Evolutionary conservation across 2,113 vertebrate genomes (phyloP).

Genomic region (Oryzias melastigma): DNA sequence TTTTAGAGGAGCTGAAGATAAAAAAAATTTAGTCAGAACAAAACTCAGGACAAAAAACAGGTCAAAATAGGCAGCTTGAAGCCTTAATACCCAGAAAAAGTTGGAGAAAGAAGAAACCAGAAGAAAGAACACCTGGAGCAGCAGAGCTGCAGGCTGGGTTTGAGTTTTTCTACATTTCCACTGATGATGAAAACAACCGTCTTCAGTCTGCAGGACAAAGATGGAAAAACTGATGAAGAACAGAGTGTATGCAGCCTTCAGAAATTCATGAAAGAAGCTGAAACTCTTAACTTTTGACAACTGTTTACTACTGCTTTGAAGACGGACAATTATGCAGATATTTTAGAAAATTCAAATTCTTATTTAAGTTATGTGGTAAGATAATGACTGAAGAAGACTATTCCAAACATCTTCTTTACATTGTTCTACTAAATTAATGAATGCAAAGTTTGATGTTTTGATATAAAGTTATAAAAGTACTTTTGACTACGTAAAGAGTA

Average conservation of each 20-base stretch:
- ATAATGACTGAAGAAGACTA: too few relatives aligned
- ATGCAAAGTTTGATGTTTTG: too few relatives aligned
- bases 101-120: conserved; percentile 6
- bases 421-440: too few relatives aligned
- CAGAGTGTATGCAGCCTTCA: neutral
- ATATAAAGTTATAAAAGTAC: too few relatives aligned
- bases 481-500: too few relatives aligned
- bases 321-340: too few relatives aligned
- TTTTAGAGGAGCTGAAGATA: too few relatives aligned
- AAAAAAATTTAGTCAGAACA: too few relatives aligned
- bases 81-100: conserved; percentile 9
- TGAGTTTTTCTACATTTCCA: neutral
- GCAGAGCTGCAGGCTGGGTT: neutral
- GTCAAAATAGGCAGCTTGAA: neutral
- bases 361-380: too few relatives aligned
- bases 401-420: too few relatives aligned
- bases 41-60: neutral
- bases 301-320: too few relatives aligned
- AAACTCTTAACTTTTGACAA: neutral
- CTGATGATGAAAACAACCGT: neutral
- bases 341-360: too few relatives aligned
- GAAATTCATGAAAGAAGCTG: neutral
- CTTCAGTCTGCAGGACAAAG: conserved; percentile 37
- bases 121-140: neutral
- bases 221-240: conserved; percentile 11